These are phyloP conservation scores for Siniperca knerii DNA, from an alignment of 2,113 vertebrate species.

Conservation along the genomic window DNA sequence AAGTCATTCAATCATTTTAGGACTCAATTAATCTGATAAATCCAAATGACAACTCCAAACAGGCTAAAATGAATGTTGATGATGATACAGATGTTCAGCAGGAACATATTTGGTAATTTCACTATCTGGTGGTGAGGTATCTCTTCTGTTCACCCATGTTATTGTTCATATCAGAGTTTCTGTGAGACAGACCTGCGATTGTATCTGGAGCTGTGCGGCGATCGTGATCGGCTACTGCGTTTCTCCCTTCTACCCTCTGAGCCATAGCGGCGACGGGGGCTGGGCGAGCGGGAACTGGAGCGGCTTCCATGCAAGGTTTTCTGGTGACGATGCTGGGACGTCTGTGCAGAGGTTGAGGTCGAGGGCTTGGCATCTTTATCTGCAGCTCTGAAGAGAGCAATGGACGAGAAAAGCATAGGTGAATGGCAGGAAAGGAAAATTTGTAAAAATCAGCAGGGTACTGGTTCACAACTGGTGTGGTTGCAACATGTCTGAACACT, in stretches of 20 bases:
- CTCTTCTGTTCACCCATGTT: no score
- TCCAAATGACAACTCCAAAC: neutral
- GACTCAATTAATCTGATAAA: neutral
- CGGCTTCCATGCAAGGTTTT: constrained; percentile 21
- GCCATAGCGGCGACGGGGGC: constrained; percentile 56
- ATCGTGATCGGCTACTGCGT: constrained; percentile 38
- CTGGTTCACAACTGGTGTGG: neutral
- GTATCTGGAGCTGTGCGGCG: constrained; percentile 16
- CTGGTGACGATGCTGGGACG: constrained; percentile 42
- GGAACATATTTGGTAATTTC: no score
- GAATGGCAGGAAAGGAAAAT: accelerated
- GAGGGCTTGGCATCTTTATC: constrained; percentile 24
- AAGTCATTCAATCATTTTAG: neutral
- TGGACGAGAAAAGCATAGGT: neutral
- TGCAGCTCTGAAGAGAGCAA: constrained; percentile 14
- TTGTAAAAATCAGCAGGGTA: neutral
- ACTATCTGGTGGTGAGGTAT: no score
- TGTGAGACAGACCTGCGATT: constrained; percentile 50
- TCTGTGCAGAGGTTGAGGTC: neutral
- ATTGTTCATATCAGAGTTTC: no score
- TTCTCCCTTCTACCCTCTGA: neutral
- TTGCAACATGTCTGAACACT: neutral
- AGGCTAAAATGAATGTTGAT: neutral
- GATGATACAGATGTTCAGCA: neutral
- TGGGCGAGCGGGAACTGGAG: constrained; percentile 67